These are phyloP conservation scores for Rattus rattus DNA, from an alignment of 2,113 vertebrate genomes.

Conservation along the genomic window DNA sequence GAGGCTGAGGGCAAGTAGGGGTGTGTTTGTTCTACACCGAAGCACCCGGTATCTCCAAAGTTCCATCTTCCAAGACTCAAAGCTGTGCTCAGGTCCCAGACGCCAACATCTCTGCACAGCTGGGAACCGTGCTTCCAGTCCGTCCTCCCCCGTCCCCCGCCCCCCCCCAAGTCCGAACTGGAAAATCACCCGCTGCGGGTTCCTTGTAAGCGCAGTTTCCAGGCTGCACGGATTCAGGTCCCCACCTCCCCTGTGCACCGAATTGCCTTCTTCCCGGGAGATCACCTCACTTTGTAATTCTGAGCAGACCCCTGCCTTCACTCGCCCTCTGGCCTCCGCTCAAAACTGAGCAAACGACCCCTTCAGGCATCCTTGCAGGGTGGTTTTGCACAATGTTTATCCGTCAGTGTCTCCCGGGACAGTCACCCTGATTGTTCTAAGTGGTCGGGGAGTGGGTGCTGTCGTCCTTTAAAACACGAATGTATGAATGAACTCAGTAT, in stretches of 20 bases:
- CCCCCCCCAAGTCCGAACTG: slow-evolving; percentile 28
- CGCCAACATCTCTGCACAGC: background rate
- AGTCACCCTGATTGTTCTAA: background rate
- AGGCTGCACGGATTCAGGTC: background rate
- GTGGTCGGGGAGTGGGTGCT: no score
- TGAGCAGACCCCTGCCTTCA: background rate
- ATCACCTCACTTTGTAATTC: background rate
- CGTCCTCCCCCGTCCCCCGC: background rate
- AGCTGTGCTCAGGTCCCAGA: background rate
- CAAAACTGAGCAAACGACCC: background rate
- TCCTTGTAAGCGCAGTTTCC: slow-evolving; percentile 57
- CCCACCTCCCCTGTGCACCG: background rate
- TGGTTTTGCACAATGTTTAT: slow-evolving; percentile 37
- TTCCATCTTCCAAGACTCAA: slow-evolving; percentile 21
- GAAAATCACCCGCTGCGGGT: slow-evolving; percentile 78
- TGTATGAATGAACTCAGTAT: slow-evolving; percentile 7
- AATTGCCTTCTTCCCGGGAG: background rate
- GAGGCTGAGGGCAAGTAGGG: background rate
- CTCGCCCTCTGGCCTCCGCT: background rate
- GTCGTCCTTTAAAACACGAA: slow-evolving; percentile 32
- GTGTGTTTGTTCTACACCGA: background rate
- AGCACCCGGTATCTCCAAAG: background rate
- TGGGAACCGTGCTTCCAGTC: background rate
- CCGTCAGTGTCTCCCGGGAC: background rate
- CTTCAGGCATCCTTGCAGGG: background rate